Base-by-base conservation (phyloP, 2,113 vertebrate species). In the Microcebus jonahi region DNA sequence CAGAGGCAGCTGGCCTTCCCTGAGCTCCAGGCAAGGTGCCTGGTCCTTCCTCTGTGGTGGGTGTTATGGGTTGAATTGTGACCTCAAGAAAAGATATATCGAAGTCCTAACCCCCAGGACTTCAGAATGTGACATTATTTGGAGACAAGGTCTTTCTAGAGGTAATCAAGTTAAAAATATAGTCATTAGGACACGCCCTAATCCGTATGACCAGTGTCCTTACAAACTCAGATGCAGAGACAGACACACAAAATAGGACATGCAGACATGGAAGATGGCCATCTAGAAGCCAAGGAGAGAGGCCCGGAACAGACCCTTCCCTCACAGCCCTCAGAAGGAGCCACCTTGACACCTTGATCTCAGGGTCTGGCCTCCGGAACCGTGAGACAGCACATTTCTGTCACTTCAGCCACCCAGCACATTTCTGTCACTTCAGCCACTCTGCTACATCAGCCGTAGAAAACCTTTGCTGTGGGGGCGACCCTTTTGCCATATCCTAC, bases 271-370 rank as follows among this genome's bases (percentile, higher is more conserved):
- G 75, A 61, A 63, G 42, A 10, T 27, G 23, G 21, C 21, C 27
- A 3, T 20, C 34, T 10, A 4, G 14, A 25, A 17, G 15, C 55
- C 55, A 45, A 27, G 77, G 36, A 34, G 25, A 48, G 36, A 25
- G 36, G 2, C 7, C 3, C 0, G 9, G 55, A n/a, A 7, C 57
- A 39, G 25, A 15, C 3, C 4, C 9, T 18, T 48, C 57, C 36
- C 45, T 4, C 45, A 0, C n/a, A 50, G 42, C 13, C 55, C 27
- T 70, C 34, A 7, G 36, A 14, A 48, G 70, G 11, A 65, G 0
- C 48, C 23, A 3, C 4, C 17, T 5, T 18, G 0, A 27, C 6
- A 0, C 21, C 8, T 4, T 63, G 42, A 4, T 8, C 8, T 21
- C 21, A 23, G 42, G 14, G 17, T 23, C 70, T 70, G 59, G 21